A percentile compares a stretch with the other conserved stretches of the same genome.
These are phyloP conservation scores for Syngnathus floridae DNA, from an alignment of 2,113 vertebrate species.

Conservation along the genomic window DNA sequence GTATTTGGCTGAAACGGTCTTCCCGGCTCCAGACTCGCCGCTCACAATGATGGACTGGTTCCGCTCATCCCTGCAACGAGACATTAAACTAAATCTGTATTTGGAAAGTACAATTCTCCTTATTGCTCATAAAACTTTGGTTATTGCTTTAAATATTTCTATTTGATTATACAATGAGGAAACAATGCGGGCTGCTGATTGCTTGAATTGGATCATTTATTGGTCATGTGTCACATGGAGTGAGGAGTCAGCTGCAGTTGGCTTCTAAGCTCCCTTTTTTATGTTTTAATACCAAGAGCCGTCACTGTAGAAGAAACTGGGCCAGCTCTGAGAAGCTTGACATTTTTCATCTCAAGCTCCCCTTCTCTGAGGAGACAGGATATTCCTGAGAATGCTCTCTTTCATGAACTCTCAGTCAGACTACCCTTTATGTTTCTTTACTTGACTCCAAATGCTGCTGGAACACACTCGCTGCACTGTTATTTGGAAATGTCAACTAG, in stretches of 20 bases:
- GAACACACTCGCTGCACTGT: not conserved
- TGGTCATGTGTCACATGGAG: not conserved
- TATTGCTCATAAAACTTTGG: no score
- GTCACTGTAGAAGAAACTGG: not conserved
- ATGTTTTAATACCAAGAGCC: not conserved
- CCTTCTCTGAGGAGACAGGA: not conserved
- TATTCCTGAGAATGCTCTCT: conserved; percentile 1
- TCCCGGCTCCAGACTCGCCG: conserved; percentile 94
- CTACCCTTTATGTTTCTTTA: not conserved
- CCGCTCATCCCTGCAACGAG: conserved; percentile 79
- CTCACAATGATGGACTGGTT: conserved; percentile 99
- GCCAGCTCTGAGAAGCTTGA: not conserved
- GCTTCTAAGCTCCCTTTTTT: not conserved
- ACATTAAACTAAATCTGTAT: not conserved
- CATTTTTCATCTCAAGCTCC: not conserved
- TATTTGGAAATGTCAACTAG: not conserved
- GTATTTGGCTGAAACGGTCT: conserved; percentile 97
- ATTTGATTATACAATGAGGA: not conserved
- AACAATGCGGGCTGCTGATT: not conserved
- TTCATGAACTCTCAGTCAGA: not conserved
- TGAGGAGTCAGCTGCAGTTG: not conserved
- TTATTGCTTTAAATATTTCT: no score
- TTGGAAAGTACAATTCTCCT: no score
- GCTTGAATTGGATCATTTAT: not conserved
- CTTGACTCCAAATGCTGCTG: not conserved